Evolutionary conservation across 2,113 vertebrate genomes (phyloP), one percentile per base, ranked within the genome.

Genomic region (Meriones unguiculatus): DNA sequence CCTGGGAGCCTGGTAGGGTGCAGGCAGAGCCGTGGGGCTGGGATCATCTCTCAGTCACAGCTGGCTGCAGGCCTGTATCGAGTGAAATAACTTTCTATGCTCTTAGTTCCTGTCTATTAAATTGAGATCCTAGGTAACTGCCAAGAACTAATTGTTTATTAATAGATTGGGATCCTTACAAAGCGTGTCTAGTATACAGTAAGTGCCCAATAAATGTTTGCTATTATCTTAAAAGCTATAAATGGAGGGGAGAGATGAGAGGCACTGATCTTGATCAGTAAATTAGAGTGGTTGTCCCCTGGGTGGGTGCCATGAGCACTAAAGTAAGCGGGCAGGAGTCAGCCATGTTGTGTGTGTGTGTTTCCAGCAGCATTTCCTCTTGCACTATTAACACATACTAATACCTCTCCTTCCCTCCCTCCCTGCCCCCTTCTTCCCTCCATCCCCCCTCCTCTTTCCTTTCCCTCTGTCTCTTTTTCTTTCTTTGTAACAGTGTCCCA

Each of bases 71-170:
- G 64, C 30, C n/a, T 84, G n/a, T 32, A 38, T n/a, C 32, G 30
- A n/a, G 11, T 14, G 76, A n/a, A 32, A 64, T 62, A 65, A 65
- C n/a, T 32, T 41, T 7, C 78, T 72, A 7, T 54, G 78, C 12
- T 3, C 69, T 90, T 38, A 54, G 41, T 54, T 92, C 76, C 57
- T 86, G 30, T n/a, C 22, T 59, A 62, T 94, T 87, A 95, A 89
- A 85, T 1, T 62, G 85, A 46, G 65, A 32, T 76, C 17, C 57
- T 54, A 77, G 90, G 52, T 30, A 93, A 25, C 86, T 77, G 25
- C 22, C 18, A 64, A 94, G 54, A 93, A 80, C 32, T 62, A 28
- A 95, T 62, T 30, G 41, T 67, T 57, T 87, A 85, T 72, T 75
- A 78, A 75, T 67, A 82, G 17, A 35, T 14, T 72, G 41, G 84